Percentiles rank a stretch among this genome's conserved stretches.
phyloP scores from a whole-genome alignment of 2,113 vertebrate genomes.

The Amphilophus citrinellus region DNA sequence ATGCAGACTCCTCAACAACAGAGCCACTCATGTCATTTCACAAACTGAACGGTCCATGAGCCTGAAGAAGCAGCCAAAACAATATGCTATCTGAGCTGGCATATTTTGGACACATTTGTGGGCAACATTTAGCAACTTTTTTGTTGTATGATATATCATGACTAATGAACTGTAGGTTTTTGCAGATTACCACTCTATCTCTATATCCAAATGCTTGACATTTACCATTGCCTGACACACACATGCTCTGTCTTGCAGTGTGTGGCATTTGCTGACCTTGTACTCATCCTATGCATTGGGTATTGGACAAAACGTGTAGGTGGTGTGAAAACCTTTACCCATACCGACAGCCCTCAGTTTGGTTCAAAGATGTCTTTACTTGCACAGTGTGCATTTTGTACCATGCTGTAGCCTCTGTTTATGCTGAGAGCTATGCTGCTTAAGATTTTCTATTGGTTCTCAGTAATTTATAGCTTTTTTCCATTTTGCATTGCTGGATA shows the following conservation, averaged over 20 bases:
- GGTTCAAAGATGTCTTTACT: conserved; percentile 65
- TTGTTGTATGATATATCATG: conserved; percentile 45
- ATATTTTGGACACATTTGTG: conserved; percentile 14
- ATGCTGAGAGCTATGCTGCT: conserved; percentile 71
- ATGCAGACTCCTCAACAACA: conserved; percentile 85
- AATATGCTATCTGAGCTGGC: conserved; percentile 80
- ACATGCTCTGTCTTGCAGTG: conserved; percentile 57
- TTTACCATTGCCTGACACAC: conserved; percentile 60
- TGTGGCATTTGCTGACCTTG: conserved; percentile 51
- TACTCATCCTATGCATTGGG: conserved; percentile 56
- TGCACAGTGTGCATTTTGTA: conserved; percentile 73
- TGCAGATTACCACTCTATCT: conserved; percentile 44
- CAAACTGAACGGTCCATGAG: conserved; percentile 82
- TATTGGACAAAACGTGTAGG: conserved; percentile 30
- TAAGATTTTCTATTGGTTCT: conserved; percentile 50
- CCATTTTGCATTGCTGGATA: conserved; percentile 62
- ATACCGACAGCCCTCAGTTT: conserved; percentile 63
- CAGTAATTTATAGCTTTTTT: conserved; percentile 57
- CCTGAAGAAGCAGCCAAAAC: conserved; percentile 82
- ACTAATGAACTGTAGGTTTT: conserved; percentile 63
- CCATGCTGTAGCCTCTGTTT: conserved; percentile 58
- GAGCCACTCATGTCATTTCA: conserved; percentile 82
- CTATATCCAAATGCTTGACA: conserved; percentile 69
- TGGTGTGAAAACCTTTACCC: conserved; percentile 49
- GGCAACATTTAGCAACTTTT: conserved; percentile 27